phyloP scores from a whole-genome alignment of 2,888 invertebrate species.

The Romanomermis culicivorax region DNA sequence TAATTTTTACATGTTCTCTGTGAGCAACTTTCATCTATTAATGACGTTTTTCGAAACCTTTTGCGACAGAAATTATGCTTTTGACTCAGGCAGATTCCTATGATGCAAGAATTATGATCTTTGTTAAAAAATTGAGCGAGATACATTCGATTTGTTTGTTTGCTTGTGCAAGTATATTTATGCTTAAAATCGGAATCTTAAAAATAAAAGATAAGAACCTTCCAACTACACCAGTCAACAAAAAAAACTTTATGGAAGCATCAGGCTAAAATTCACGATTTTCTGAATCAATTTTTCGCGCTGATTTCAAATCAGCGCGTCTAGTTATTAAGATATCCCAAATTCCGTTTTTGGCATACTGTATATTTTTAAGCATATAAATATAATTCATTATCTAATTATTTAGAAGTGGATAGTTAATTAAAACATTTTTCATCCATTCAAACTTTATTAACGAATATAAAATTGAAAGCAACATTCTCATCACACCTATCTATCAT shows the following conservation, averaged over 20 bases:
- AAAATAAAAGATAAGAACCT: too few relatives aligned
- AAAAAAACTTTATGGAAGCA: not conserved
- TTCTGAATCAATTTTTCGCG: not conserved
- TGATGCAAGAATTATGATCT: too few relatives aligned
- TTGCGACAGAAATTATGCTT: too few relatives aligned
- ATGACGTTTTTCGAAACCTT: too few relatives aligned
- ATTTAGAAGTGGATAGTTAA: not conserved
- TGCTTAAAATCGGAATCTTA: too few relatives aligned
- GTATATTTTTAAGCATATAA: not conserved
- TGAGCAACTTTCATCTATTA: too few relatives aligned
- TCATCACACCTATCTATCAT: not conserved
- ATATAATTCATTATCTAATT: not conserved
- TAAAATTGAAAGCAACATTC: not conserved
- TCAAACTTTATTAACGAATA: not conserved
- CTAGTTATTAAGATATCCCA: not conserved
- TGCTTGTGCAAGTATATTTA: too few relatives aligned
- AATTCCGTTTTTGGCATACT: not conserved
- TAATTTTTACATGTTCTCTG: too few relatives aligned
- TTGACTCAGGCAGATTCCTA: too few relatives aligned
- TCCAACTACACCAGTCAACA: conserved; percentile 1
- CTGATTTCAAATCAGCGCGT: not conserved
- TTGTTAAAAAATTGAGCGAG: too few relatives aligned
- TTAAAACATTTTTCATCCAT: not conserved
- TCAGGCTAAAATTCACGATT: not conserved
- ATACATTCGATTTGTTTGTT: too few relatives aligned